phyloP scores from a whole-genome alignment of 2,797 vertebrate genomes.

The Rhincodon typus region DNA sequence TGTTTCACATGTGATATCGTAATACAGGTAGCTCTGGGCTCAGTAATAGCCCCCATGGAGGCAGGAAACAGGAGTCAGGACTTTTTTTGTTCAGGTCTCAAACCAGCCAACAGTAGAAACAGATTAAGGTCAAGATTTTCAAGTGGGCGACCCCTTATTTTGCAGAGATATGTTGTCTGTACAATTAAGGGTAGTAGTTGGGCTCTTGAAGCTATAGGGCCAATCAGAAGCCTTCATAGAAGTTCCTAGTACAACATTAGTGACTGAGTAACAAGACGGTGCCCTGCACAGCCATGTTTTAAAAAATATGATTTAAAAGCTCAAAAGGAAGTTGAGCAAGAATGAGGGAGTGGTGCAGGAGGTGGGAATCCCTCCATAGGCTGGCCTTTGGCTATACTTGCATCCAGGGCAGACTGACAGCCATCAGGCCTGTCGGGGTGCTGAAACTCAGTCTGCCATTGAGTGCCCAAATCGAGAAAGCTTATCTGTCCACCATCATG shows the following conservation, averaged over 20 bases:
- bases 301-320: not conserved
- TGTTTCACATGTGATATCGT: constrained; percentile 36
- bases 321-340: not conserved
- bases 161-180: not conserved
- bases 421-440: not conserved
- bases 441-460: not conserved
- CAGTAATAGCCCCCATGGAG: not conserved
- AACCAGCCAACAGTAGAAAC: no score
- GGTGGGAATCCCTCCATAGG: not conserved
- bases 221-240: not conserved
- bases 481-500: no score
- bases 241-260: not conserved
- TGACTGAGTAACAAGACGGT: not conserved
- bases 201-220: not conserved
- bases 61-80: not conserved
- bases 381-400: not conserved
- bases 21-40: constrained; percentile 41
- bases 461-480: no score
- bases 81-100: not conserved
- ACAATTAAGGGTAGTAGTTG: not conserved
- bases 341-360: not conserved
- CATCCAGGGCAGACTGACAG: not conserved
- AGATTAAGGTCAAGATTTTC: no score
- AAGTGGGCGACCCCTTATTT: no score
- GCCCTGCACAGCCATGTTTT: not conserved